These are phyloP conservation scores for Chrysopilus asiliformis DNA, from an alignment of 2,888 invertebrate species.

Conservation along the genomic window DNA sequence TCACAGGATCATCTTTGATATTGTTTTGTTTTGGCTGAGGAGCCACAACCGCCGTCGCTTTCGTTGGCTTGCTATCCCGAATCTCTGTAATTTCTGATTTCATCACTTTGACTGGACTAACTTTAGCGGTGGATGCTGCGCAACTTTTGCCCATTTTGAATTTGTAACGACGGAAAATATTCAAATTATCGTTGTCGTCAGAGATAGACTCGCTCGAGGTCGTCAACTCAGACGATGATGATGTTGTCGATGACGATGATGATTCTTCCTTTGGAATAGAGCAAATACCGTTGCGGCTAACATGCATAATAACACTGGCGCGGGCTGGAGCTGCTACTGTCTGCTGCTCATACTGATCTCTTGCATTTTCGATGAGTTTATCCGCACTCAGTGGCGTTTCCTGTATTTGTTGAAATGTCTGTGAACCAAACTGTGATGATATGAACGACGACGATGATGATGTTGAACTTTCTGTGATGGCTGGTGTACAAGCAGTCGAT, in stretches of 20 bases:
- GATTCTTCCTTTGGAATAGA: constrained; percentile 14
- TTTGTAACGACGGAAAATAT: constrained; percentile 32
- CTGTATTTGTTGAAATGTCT: constrained; percentile 6
- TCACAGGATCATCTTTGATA: background rate
- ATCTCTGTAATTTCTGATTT: too few relatives aligned
- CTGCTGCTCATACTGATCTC: background rate
- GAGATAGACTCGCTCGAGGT: constrained; percentile 3
- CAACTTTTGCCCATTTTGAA: constrained; percentile 34
- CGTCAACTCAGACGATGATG: too few relatives aligned
- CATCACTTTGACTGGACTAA: background rate
- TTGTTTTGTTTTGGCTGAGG: background rate
- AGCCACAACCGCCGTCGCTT: background rate
- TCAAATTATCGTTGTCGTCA: constrained; percentile 26
- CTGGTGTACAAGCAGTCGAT: constrained; percentile 7
- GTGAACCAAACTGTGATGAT: too few relatives aligned
- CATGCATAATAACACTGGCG: constrained; percentile 75
- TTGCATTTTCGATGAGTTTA: background rate
- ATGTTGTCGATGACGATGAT: too few relatives aligned
- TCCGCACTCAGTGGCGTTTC: background rate
- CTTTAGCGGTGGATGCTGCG: constrained; percentile 3
- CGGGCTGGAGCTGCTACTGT: constrained; percentile 19
- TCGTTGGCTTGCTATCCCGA: constrained; percentile 1
- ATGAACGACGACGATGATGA: constrained; percentile 6
- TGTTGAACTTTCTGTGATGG: constrained; percentile 11
- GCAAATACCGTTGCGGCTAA: constrained; percentile 68